These are phyloP conservation scores for Lutraria lutraria DNA, from an alignment of 2,888 invertebrate species.

Conservation along the genomic window DNA sequence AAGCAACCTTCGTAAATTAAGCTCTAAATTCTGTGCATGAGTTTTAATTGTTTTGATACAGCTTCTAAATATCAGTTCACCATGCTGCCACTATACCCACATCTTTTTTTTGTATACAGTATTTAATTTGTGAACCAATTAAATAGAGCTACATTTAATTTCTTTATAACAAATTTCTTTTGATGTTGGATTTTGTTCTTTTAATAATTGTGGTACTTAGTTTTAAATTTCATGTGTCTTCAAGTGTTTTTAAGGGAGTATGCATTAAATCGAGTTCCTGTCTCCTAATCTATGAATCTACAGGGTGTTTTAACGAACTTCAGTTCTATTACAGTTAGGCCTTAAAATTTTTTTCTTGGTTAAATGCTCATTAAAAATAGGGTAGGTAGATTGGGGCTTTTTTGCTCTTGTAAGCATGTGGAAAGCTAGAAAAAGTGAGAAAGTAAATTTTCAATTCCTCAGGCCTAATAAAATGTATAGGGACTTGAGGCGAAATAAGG, in stretches of 20 bases:
- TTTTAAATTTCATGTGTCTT: conserved; percentile 32
- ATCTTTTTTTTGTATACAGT: neutral
- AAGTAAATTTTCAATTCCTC: too few species aligned
- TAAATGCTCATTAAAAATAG: too few species aligned
- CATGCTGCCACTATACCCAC: neutral
- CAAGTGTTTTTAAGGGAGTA: conserved; percentile 16
- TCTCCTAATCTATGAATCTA: neutral
- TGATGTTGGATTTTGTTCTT: conserved; percentile 33
- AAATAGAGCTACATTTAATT: conserved; percentile 26
- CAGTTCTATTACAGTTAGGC: neutral
- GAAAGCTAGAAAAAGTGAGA: too few species aligned
- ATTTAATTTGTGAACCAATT: conserved; percentile 33
- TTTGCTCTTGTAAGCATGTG: too few species aligned
- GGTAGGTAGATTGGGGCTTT: too few species aligned
- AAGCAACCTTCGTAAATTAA: neutral
- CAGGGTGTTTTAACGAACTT: conserved; percentile 5
- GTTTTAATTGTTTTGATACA: conserved; percentile 12
- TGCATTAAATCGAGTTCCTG: conserved; percentile 6
- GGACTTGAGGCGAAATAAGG: too few species aligned
- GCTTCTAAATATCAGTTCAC: neutral
- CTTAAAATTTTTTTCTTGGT: too few species aligned
- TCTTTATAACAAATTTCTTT: conserved; percentile 27
- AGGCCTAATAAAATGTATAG: too few species aligned
- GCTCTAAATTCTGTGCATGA: neutral
- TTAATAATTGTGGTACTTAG: conserved; percentile 28